Evolutionary conservation across 2,888 invertebrate species (phyloP), one percentile per base, ranked within the genome.

Genomic region (Gortyna flavago): DNA sequence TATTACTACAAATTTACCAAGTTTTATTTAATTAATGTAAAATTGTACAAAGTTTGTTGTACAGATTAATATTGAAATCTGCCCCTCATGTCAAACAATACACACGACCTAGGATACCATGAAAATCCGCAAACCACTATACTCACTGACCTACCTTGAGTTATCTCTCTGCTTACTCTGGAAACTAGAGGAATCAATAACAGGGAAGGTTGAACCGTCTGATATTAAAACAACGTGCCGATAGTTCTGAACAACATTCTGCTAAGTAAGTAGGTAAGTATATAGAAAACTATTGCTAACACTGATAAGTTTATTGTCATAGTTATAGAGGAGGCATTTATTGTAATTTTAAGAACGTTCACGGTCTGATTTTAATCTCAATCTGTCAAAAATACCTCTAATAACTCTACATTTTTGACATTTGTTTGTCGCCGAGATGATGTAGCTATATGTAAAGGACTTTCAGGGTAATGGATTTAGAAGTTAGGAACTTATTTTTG

Each of bases 161-260:
- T 4, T 32, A 35, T n/a, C 64, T 59, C 57, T 41, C 29, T 65
- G 68, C 57, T 66, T 41, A 57, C 48, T 32, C 41, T 8, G n/a
- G 44, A 66, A 77, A 69, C 38, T 67, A 9, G 11, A 67, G 21
- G 25, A 77, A 77, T 77, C 79, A 67, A 78, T 71, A 78, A 83
- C 83, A 83, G 67, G 29, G 35, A 65, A 71, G 59, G 3, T 62
- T 18, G 7, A 21, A 51, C 62, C 32, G 61, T 74, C 57, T 61
- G 57, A 67, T 85, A 44, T 64, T 44, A 67, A 11, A 81, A 62
- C 57, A 84, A 62, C 62, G 51, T 32, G 6, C 29, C 32, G 35
- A 62, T 68, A 81, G 71, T 79, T 84, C 16, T 4, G 35, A 77
- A 76, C 57, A 59, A 61, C 35, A 32, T 59, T 48, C 16, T 0